Evolutionary conservation across 37 sponge, comb jelly and placozoan genomes (phyloP), one percentile per base, ranked within the genome.

Genomic region (Beroe forskalii): DNA sequence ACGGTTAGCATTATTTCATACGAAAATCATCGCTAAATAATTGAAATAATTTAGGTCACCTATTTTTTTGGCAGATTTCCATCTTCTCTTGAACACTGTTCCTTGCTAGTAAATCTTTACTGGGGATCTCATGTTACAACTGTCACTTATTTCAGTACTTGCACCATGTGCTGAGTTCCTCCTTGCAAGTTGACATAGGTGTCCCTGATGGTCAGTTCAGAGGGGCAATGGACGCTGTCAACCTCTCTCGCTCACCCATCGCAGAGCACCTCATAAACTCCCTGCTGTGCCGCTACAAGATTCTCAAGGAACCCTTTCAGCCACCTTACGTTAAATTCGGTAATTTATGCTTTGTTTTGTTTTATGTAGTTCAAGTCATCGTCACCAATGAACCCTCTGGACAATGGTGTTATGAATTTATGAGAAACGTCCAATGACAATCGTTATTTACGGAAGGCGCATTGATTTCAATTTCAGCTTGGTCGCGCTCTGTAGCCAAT

Each of bases 241-340:
- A 80, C 25, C 55, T 80, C 12, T 32, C 44, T 3, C 55, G 17
- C 44, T 80, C 86, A 20, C 86, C 86, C 55, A 35, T 80, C 1
- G 30, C 86, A n/a, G 86, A 80, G 0, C 86, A 80, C 48, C 86
- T 80, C 2, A 23, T 80, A 23, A 80, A 41, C 48, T 80, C 86
- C 17, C 55, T 80, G 25, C 42, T 80, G 25, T 80, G 86, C 86
- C 42, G 42, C 48, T 80, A 80, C 48, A 38, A 43, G 1, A 80
- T 80, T 25, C 86, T 30, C 55, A 80, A 80, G 55, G 86, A 80
- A 1, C 24, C 22, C 44, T 25, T 28, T 27, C 20, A 80, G 28
- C 55, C 86, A 43, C 86, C 86, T 3, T 27, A 80, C 55, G 42
- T 33, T 4, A 41, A 38, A 44, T 33, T 25, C 1, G 86, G 86